A percentile compares a stretch with the other conserved stretches of the same genome.
Evolutionary conservation across 2,113 vertebrate species (phyloP).

Genomic region (Malaclemys terrapin): DNA sequence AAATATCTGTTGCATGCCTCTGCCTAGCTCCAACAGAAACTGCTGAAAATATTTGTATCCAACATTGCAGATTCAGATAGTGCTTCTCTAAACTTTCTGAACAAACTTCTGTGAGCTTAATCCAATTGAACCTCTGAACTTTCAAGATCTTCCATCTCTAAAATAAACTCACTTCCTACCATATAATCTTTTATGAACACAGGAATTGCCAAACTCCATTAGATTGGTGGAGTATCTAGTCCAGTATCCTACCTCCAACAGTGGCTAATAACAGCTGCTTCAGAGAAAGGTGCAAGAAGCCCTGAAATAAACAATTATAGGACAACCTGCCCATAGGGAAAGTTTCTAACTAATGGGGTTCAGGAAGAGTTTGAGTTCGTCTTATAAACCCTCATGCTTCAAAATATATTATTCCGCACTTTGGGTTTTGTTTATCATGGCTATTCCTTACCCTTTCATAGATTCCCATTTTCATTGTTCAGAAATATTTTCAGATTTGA

Average conservation of each 20-base stretch:
- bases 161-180: conserved; percentile 33
- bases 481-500: not conserved
- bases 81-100: too few species aligned
- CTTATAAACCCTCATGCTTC: not conserved
- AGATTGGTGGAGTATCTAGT: not conserved
- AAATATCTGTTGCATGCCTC: not conserved
- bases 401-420: not conserved
- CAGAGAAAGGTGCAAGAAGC: not conserved
- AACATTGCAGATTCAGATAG: not conserved
- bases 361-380: not conserved
- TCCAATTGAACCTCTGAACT: conserved; percentile 15
- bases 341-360: not conserved
- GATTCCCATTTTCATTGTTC: conserved; percentile 17
- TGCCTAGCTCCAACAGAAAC: not conserved
- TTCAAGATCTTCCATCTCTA: conserved; percentile 32
- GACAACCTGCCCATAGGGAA: not conserved
- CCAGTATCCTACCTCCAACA: not conserved
- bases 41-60: not conserved
- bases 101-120: conserved; percentile 15
- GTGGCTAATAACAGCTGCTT: not conserved
- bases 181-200: conserved; percentile 25
- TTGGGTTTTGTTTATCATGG: not conserved
- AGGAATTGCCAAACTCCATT: not conserved
- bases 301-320: not conserved
- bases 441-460: not conserved